These are phyloP conservation scores for Bradypodion pumilum DNA, from an alignment of 2,797 vertebrate species.

Conservation along the genomic window DNA sequence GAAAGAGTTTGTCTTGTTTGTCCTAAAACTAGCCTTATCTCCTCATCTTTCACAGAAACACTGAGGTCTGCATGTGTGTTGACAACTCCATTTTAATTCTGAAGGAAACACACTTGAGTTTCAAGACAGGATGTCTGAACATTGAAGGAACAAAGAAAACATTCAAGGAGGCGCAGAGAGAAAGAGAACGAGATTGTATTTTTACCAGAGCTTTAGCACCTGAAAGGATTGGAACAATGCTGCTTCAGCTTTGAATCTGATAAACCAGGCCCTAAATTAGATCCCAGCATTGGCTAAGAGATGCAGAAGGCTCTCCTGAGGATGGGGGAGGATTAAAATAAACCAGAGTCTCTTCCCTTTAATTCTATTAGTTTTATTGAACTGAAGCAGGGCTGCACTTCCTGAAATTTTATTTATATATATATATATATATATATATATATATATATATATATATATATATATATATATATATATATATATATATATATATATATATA, in stretches of 20 bases:
- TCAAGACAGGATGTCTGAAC: slow-evolving; percentile 57
- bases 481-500: slow-evolving; percentile 68
- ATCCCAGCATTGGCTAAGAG: slow-evolving; percentile 63
- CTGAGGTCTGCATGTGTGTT: slow-evolving; percentile 50
- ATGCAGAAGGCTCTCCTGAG: slow-evolving; percentile 56
- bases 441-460: slow-evolving; percentile 66
- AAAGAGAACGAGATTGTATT: not conserved
- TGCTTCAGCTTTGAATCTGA: slow-evolving; percentile 56
- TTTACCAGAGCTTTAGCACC: slow-evolving; percentile 56
- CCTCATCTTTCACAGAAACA: slow-evolving; percentile 59
- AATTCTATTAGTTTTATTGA: slow-evolving; percentile 71
- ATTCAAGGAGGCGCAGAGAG: slow-evolving; percentile 36
- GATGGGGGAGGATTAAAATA: slow-evolving; percentile 47
- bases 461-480: slow-evolving; percentile 64
- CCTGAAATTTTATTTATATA: slow-evolving; percentile 69
- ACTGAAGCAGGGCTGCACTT: slow-evolving; percentile 61
- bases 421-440: slow-evolving; percentile 67
- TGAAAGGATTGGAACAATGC: slow-evolving; percentile 57
- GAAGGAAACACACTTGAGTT: slow-evolving; percentile 55
- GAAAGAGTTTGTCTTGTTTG: slow-evolving; percentile 34
- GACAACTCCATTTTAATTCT: slow-evolving; percentile 68
- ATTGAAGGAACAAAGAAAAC: slow-evolving; percentile 63
- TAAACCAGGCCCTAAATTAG: slow-evolving; percentile 60
- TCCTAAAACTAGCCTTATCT: slow-evolving; percentile 57
- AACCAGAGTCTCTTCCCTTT: slow-evolving; percentile 58